Evolutionary conservation across 2,888 invertebrate species (phyloP), one percentile per base, ranked within the genome.

Genomic region (Sarcophaga caerulescens): DNA sequence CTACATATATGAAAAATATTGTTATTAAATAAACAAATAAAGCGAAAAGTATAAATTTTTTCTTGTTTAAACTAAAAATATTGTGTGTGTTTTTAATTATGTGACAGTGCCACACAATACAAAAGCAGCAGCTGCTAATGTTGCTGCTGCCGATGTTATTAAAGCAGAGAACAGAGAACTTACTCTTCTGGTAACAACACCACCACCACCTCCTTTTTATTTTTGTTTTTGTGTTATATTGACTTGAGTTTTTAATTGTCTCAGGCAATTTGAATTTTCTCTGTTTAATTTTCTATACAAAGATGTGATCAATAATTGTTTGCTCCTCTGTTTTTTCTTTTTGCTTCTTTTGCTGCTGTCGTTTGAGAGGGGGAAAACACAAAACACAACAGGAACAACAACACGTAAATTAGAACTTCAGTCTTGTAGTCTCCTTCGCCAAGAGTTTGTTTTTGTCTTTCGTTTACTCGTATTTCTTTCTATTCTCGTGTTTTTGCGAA

Each of bases 11-110:
- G 17, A 19, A 59, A 12, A 45, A 44, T 11, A 71, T 79, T 35
- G 44, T 68, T 62, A 73, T 45, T 77, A 57, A 78, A 85, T 81
- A 79, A 83, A 83, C 73, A 86, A 79, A 85, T 78, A 77, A 69
- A 81, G 45, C 62, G 25, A 68, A 76, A 52, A 63, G 25, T 76
- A 81, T 21, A 68, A 59, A 60, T n/a, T 59, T 60, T 70, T 76
- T 68, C 62, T 73, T 68, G 5, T 17, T 69, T 77, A 76, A 77
- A 86, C 71, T 71, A 86, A 81, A 66, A 86, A 81, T 21, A 74
- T 60, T 86, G 81, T 84, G 69, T 86, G 69, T 81, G 52, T 78
- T 81, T 78, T 79, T 81, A 81, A 81, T 44, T 83, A 78, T 84
- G 86, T 70, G 84, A 78, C 84, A 85, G 45, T 52, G 52, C 17